Evolutionary conservation across 2,113 vertebrate species (phyloP).

Genomic region (Gulo gulo): DNA sequence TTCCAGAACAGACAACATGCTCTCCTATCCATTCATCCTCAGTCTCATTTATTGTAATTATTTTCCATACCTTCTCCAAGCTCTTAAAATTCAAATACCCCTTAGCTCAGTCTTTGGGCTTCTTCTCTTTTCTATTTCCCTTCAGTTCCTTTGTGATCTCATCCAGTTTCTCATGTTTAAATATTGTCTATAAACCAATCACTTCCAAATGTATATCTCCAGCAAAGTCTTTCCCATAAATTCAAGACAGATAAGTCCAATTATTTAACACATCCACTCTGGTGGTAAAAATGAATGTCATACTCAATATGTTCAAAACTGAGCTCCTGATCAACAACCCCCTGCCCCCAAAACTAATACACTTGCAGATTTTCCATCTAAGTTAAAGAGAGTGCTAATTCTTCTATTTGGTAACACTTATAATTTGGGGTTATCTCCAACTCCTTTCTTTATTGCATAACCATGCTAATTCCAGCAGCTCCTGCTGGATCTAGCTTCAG

Average conservation of each 20-base stretch:
- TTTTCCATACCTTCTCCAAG: not conserved
- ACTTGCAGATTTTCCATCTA: not conserved
- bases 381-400: not conserved
- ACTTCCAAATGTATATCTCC: not conserved
- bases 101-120: not conserved
- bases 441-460: not conserved
- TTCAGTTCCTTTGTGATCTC: not conserved
- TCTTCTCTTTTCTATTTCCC: not conserved
- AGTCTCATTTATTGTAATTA: not conserved
- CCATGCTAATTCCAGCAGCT: not conserved
- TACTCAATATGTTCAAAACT: not conserved
- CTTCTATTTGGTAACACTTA: not conserved
- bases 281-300: not conserved
- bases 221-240: not conserved
- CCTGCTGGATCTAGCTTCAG: not conserved
- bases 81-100: not conserved
- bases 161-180: not conserved
- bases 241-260: not conserved
- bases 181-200: not conserved
- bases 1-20: not conserved
- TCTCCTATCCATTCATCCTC: not conserved
- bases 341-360: not conserved
- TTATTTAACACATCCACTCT: not conserved
- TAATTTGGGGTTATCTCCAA: not conserved
- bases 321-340: not conserved